Evolutionary conservation across 1,140 invertebrate species (phyloP), one percentile per base, ranked within the genome.

Genomic region (Phymastichus coffea): DNA sequence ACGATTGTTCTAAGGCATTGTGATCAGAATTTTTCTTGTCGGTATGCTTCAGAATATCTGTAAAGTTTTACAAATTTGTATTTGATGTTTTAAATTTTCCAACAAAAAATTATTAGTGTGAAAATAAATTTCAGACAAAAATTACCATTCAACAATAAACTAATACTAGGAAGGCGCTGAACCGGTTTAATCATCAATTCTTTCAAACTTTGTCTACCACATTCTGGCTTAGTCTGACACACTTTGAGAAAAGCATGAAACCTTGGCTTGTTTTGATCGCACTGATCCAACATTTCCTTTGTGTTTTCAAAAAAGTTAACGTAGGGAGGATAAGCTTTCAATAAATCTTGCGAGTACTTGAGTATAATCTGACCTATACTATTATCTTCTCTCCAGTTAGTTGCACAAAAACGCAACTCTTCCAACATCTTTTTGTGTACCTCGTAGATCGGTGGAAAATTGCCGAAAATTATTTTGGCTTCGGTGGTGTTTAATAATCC

Each of bases 191-290:
- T 98, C 72, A 99, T 84, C 44, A 99, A 82, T 72, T 99, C 97
- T 72, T 93, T 90, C 59, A 99, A 83, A 69, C 88, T 94, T 80
- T 99, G 95, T 68, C 95, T 84, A 2, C 95, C 93, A 81, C 95
- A 98, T 78, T 99, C 95, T 3, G 94, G 92, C 75, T 88, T 90
- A 38, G 89, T 90, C 76, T 94, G 91, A 67, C 91, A 91, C 68
- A 96, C 93, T 83, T 97, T 98, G n/a, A 99, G 84, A 80, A 99
- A 98, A 66, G 95, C 95, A 80, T 98, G 93, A 83, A 99, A 99
- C 74, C 93, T 84, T 20, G 94, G 93, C 76, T 97, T 96, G 66
- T 88, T 88, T 74, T 86, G 85, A 81, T 97, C 94, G 82, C 94
- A 97, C 70, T 90, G 86, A 61, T 87, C 81, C 66, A 99, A 85